A percentile compares a stretch with the other conserved stretches of the same genome.
Evolutionary conservation across 2,797 vertebrate species (phyloP).

Genomic region (Danio choprae): DNA sequence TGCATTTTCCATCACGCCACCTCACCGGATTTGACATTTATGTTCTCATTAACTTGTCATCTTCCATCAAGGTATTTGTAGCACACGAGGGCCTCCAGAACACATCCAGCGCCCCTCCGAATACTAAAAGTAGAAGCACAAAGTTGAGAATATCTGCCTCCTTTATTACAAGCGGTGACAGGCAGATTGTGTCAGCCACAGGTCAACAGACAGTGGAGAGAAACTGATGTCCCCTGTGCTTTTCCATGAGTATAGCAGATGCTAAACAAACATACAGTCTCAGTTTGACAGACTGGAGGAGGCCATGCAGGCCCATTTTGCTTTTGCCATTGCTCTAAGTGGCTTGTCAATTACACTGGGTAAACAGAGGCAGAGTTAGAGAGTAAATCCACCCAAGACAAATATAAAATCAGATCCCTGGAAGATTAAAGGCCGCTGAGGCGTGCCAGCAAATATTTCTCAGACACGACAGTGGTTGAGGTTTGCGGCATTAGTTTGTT

Average conservation of each 20-base stretch:
- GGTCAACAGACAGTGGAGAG: slow-evolving; percentile 50
- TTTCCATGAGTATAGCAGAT: slow-evolving; percentile 38
- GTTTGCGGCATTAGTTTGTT: slow-evolving; percentile 53
- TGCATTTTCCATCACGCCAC: slow-evolving; percentile 11
- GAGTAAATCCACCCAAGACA: slow-evolving; percentile 65
- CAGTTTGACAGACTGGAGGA: slow-evolving; percentile 43
- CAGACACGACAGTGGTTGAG: slow-evolving; percentile 49
- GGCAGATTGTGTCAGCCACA: slow-evolving; percentile 38
- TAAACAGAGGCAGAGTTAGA: slow-evolving; percentile 63
- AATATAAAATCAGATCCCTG: slow-evolving; percentile 63
- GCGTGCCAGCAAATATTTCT: slow-evolving; percentile 64
- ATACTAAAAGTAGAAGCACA: slow-evolving; percentile 16
- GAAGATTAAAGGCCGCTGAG: slow-evolving; percentile 66
- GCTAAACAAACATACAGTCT: slow-evolving; percentile 60
- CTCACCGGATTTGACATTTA: slow-evolving; percentile 69
- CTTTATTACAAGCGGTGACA: slow-evolving; percentile 27
- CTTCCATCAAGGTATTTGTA: slow-evolving; percentile 4
- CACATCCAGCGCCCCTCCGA: neutral
- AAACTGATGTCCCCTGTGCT: slow-evolving; percentile 33
- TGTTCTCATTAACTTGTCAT: slow-evolving; percentile 74
- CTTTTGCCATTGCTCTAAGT: slow-evolving; percentile 62
- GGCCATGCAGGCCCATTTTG: slow-evolving; percentile 58
- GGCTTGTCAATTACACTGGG: slow-evolving; percentile 67
- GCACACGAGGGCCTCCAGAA: neutral
- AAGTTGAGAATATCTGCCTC: slow-evolving; percentile 54